Conservation (phyloP, 1,140 invertebrate species). For the Drosophila nasuta region DNA sequence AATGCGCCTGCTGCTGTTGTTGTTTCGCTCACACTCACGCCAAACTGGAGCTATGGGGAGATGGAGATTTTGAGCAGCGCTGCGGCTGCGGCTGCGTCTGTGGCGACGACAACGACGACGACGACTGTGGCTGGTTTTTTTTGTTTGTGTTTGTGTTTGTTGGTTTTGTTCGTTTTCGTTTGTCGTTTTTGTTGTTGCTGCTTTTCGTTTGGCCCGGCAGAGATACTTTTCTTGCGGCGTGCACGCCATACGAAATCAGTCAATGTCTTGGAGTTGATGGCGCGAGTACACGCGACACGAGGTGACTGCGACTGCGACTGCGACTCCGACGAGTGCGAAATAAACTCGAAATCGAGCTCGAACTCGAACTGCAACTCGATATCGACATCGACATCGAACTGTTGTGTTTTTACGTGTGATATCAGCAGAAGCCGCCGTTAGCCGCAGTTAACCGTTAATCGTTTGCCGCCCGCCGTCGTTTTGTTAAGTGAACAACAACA, state of each 20-base stretch:
- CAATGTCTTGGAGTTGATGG: slow-evolving; percentile 79
- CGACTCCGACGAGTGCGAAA: slow-evolving; percentile 40
- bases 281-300: slow-evolving; percentile 69
- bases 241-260: slow-evolving; percentile 77
- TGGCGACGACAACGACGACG: slow-evolving; percentile 34
- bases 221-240: slow-evolving; percentile 80
- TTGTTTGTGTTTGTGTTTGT: no score
- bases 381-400: slow-evolving; percentile 14
- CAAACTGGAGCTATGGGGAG: slow-evolving; percentile 33
- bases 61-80: slow-evolving; percentile 51
- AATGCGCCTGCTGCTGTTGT: slow-evolving; percentile 19
- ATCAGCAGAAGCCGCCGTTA: slow-evolving; percentile 21
- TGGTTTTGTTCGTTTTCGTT: background rate
- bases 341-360: slow-evolving; percentile 31
- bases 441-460: slow-evolving; percentile 14
- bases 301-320: slow-evolving; percentile 42
- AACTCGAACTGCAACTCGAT: slow-evolving; percentile 22
- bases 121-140: slow-evolving; percentile 19
- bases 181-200: no score
- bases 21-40: slow-evolving; percentile 40
- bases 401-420: slow-evolving; percentile 14
- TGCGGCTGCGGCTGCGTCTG: slow-evolving; percentile 30
- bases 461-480: slow-evolving; percentile 20
- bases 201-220: slow-evolving; percentile 22
- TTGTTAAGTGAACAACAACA: slow-evolving; percentile 12